These are phyloP conservation scores for Whitmania pigra DNA, from an alignment of 1,140 invertebrate genomes.

Conservation along the genomic window DNA sequence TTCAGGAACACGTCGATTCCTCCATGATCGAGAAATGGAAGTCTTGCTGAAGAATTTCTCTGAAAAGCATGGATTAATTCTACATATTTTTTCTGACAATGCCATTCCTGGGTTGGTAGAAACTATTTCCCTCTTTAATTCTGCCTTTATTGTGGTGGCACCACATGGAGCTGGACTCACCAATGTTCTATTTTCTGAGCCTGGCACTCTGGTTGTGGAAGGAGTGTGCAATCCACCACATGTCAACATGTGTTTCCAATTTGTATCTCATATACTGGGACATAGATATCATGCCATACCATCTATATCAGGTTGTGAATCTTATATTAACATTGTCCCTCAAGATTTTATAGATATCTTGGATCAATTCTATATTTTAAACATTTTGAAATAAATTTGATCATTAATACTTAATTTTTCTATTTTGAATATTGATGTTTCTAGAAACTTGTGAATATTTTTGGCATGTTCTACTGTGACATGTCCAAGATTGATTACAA, in stretches of 20 bases:
- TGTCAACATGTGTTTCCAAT: conserved; percentile 26
- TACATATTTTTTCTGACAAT: conserved; percentile 19
- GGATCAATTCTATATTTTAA: not conserved
- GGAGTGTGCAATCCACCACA: conserved; percentile 24
- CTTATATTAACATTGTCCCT: conserved; percentile 14
- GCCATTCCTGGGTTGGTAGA: conserved; percentile 11
- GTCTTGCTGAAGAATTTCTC: conserved; percentile 2
- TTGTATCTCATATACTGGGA: conserved; percentile 20
- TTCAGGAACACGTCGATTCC: conserved; percentile 21
- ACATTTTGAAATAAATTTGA: no score
- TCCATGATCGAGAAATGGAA: conserved; percentile 14
- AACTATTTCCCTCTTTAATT: conserved; percentile 20
- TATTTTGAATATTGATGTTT: no score
- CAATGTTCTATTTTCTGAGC: conserved; percentile 19
- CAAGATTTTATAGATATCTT: conserved; percentile 14
- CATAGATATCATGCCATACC: conserved; percentile 21
- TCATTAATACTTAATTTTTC: no score
- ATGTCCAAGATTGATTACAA: no score
- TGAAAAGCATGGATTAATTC: not conserved
- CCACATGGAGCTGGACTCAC: no score
- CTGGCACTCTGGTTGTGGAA: conserved; percentile 21
- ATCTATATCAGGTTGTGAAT: conserved; percentile 21
- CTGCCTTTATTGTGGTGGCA: conserved; percentile 19
- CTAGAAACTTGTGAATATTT: no score
- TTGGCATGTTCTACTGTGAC: no score